These are phyloP conservation scores for Vespertilio murinus DNA, from an alignment of 2,797 vertebrate species.

Conservation along the genomic window DNA sequence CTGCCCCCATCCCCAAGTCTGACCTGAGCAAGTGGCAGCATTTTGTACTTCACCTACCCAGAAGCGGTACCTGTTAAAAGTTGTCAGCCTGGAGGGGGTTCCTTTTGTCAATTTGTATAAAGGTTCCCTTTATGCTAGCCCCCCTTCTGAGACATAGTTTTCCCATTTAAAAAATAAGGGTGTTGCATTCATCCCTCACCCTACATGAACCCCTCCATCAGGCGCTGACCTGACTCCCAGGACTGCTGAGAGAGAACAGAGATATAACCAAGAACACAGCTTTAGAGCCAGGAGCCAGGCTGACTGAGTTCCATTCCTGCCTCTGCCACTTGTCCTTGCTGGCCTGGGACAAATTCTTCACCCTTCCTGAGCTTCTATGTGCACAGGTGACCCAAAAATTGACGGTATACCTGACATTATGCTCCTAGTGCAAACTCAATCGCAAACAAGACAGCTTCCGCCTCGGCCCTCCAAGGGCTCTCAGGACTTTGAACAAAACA, in stretches of 20 bases:
- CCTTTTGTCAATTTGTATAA: not conserved
- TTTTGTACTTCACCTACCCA: not conserved
- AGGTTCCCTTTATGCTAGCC: not conserved
- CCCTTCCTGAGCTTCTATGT: not conserved
- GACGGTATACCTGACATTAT: not conserved
- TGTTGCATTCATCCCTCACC: not conserved
- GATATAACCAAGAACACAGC: not conserved
- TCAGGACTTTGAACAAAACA: conserved; percentile 24
- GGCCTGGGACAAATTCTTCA: not conserved
- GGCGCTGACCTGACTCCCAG: not conserved
- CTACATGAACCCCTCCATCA: not conserved
- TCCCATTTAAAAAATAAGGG: not conserved
- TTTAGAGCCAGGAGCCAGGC: not conserved
- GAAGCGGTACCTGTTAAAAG: not conserved
- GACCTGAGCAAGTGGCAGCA: not conserved
- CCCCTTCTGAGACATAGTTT: not conserved
- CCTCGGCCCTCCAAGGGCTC: not conserved
- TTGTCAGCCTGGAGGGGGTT: rapidly evolving
- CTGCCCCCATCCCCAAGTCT: not conserved
- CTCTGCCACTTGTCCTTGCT: not conserved
- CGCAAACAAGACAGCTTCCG: not conserved
- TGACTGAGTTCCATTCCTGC: not conserved
- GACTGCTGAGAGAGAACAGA: not conserved
- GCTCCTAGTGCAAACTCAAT: not conserved
- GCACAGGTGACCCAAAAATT: not conserved